Evolutionary conservation across 2,888 invertebrate genomes (phyloP).

Genomic region (Xiphydria camelus): DNA sequence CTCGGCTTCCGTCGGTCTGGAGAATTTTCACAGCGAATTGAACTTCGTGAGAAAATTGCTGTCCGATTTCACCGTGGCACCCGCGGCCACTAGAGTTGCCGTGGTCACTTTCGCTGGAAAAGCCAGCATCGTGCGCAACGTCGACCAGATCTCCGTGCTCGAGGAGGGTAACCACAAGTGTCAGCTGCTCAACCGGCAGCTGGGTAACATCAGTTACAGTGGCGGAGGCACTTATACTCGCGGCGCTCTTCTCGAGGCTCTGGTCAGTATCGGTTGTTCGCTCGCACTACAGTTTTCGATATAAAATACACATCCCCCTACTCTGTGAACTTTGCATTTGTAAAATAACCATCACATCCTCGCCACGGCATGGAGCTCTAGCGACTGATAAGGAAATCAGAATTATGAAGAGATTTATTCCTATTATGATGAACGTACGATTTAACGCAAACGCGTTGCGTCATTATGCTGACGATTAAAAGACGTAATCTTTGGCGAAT

Average conservation of each 20-base stretch:
- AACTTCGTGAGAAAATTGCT: slow-evolving; percentile 70
- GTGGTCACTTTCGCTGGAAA: slow-evolving; percentile 69
- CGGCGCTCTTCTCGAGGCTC: slow-evolving; percentile 69
- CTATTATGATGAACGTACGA: no score
- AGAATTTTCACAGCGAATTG: slow-evolving; percentile 69
- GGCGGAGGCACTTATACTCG: slow-evolving; percentile 73
- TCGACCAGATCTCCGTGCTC: slow-evolving; percentile 66
- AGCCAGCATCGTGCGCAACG: slow-evolving; percentile 62
- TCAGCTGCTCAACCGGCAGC: slow-evolving; percentile 64
- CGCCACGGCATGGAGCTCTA: no score
- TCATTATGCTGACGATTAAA: no score
- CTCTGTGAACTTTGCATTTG: no score
- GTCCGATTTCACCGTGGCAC: slow-evolving; percentile 68
- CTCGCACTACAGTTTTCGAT: no score
- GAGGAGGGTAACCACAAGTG: slow-evolving; percentile 66
- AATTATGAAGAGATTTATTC: no score
- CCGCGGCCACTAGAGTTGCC: slow-evolving; percentile 66
- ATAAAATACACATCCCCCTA: no score
- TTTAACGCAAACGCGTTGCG: no score
- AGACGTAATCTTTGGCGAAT: no score
- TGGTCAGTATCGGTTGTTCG: slow-evolving; percentile 55
- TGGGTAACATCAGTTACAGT: slow-evolving; percentile 64
- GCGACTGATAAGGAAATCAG: no score
- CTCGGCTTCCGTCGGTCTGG: slow-evolving; percentile 69
- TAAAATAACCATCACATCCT: no score